Conservation (phyloP, 2,888 invertebrate genomes). For the Drosophila neotestacea region DNA sequence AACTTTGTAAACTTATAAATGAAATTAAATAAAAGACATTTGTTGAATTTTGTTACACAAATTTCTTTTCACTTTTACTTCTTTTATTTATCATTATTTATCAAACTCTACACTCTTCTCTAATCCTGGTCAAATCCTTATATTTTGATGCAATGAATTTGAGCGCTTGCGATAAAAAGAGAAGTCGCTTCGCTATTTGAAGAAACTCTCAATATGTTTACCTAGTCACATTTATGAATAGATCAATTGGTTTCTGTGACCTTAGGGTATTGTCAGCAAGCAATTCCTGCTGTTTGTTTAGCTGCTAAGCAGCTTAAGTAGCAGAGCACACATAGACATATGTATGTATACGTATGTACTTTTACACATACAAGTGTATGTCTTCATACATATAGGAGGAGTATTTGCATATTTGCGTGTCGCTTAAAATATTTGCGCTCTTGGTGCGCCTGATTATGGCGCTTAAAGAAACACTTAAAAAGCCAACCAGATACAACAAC, state of each 20-base stretch:
- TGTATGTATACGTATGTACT: constrained; percentile 9
- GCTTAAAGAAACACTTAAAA: constrained; percentile 82
- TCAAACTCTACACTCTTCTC: too few relatives aligned
- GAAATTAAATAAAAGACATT: too few relatives aligned
- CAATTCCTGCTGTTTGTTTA: constrained; percentile 66
- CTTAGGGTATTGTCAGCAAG: constrained; percentile 55
- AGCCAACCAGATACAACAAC: constrained; percentile 48
- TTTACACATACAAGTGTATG: constrained; percentile 23
- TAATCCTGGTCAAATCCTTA: too few relatives aligned
- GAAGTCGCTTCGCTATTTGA: neutral
- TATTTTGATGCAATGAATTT: too few relatives aligned
- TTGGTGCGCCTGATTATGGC: constrained; percentile 81
- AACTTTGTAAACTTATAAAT: too few relatives aligned
- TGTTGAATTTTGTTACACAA: too few relatives aligned
- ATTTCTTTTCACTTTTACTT: too few relatives aligned
- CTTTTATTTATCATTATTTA: too few relatives aligned
- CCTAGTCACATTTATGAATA: constrained; percentile 31
- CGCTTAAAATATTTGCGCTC: constrained; percentile 68
- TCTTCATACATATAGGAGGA: constrained; percentile 42
- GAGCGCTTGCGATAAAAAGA: neutral
- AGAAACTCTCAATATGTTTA: constrained; percentile 6
- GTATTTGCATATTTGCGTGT: constrained; percentile 81
- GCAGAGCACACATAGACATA: constrained; percentile 34
- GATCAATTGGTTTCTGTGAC: constrained; percentile 33
- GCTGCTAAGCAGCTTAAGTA: constrained; percentile 78